Evolutionary conservation across 2,888 invertebrate species (phyloP).

Genomic region (Microdon myrmicae): DNA sequence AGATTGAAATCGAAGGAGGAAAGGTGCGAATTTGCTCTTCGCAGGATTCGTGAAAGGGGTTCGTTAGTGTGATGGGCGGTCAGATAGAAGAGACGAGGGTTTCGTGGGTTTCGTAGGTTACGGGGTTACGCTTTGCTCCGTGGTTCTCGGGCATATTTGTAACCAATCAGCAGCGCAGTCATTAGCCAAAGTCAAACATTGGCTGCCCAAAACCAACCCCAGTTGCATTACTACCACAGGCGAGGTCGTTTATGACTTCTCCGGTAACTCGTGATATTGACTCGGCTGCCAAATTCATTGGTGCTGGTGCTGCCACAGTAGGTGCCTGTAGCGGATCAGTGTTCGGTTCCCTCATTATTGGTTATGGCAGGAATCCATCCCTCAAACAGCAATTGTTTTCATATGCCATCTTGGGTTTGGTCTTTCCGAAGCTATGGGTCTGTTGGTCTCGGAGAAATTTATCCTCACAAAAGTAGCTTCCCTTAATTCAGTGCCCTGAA

Average conservation of each 20-base stretch:
- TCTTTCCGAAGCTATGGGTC: slow-evolving; percentile 97
- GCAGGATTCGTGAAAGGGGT: too few species aligned
- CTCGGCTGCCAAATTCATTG: slow-evolving; percentile 99
- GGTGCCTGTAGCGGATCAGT: slow-evolving; percentile 98
- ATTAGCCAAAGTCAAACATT: slow-evolving; percentile 76
- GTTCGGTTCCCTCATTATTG: slow-evolving; percentile 95
- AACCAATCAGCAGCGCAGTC: slow-evolving; percentile 83
- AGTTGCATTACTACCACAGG: slow-evolving; percentile 73
- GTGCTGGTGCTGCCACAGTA: slow-evolving; percentile 99
- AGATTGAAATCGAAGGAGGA: too few species aligned
- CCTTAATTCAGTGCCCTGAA: too few species aligned
- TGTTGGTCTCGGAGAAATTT: too few species aligned
- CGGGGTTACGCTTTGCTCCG: too few species aligned
- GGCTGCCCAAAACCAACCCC: slow-evolving; percentile 73
- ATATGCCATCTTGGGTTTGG: slow-evolving; percentile 97
- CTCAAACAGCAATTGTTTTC: slow-evolving; percentile 98
- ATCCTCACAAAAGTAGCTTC: too few species aligned
- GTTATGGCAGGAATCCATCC: slow-evolving; percentile 96
- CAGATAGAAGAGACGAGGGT: too few species aligned
- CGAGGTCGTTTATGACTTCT: slow-evolving; percentile 88
- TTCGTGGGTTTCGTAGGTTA: too few species aligned
- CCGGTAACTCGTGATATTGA: slow-evolving; percentile 95
- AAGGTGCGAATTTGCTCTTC: too few species aligned
- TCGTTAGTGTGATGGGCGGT: too few species aligned
- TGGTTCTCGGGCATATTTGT: slow-evolving; percentile 75